Evolutionary conservation across 2,888 invertebrate genomes (phyloP).

Genomic region (Cantharis nigra): DNA sequence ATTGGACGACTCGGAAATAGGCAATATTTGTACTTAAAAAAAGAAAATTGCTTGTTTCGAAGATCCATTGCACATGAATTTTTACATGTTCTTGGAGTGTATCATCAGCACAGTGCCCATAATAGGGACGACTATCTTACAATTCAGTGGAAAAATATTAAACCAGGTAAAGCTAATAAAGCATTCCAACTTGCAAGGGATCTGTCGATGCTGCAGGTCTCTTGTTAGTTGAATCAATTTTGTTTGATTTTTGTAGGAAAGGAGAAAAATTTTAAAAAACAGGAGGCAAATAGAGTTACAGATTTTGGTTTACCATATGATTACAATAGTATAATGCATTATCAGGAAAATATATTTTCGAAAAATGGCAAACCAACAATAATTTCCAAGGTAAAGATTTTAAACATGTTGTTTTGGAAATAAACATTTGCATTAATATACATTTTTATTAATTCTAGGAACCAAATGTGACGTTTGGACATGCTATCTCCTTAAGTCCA

Average conservation of each 20-base stretch:
- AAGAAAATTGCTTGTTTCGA: constrained; percentile 61
- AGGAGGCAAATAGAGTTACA: neutral
- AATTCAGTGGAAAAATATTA: constrained; percentile 63
- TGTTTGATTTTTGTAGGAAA: too few species aligned
- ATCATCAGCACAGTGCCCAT: constrained; percentile 80
- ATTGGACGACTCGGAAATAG: constrained; percentile 14
- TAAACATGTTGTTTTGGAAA: too few species aligned
- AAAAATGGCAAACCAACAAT: neutral
- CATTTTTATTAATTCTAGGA: neutral
- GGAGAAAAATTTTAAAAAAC: neutral
- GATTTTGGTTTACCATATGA: neutral
- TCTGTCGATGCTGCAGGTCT: too few species aligned
- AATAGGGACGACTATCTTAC: constrained; percentile 77
- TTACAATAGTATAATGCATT: neutral
- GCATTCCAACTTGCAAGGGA: too few species aligned
- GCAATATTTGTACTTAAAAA: constrained; percentile 27
- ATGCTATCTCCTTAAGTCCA: neutral
- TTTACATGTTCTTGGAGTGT: constrained; percentile 79
- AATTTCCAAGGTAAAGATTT: neutral
- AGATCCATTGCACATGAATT: constrained; percentile 78
- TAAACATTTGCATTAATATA: too few species aligned
- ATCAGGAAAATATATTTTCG: neutral
- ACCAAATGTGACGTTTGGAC: neutral
- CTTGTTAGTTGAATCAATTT: too few species aligned
- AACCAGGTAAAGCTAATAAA: neutral